Evolutionary conservation across 1,140 invertebrate species (phyloP).

Genomic region (Harpegnathos saltator): DNA sequence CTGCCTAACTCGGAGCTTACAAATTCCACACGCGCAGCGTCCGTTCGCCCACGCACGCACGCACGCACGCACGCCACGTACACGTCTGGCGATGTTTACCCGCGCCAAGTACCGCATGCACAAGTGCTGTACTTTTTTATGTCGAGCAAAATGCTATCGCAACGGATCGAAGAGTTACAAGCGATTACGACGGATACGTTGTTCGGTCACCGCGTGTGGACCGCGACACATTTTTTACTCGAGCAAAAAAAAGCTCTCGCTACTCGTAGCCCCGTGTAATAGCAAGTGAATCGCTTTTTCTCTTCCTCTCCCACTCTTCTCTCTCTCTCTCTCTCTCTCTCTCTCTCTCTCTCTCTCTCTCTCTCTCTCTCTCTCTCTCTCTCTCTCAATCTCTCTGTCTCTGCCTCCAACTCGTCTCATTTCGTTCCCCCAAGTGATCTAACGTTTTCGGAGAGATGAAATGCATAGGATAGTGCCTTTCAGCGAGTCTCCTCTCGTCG

Average conservation of each 20-base stretch:
- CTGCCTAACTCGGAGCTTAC: slow-evolving; percentile 46
- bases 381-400: not conserved
- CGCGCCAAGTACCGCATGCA: slow-evolving; percentile 16
- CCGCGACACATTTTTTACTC: slow-evolving; percentile 36
- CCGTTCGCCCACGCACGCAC: not conserved
- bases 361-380: not conserved
- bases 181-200: slow-evolving; percentile 20
- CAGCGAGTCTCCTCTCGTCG: not conserved
- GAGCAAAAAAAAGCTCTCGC: slow-evolving; percentile 19
- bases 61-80: slow-evolving; percentile 19
- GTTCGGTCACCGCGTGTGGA: slow-evolving; percentile 8
- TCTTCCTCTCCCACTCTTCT: not conserved
- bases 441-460: not conserved
- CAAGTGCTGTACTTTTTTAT: slow-evolving; percentile 48
- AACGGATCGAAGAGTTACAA: slow-evolving; percentile 49
- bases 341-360: not conserved
- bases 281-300: slow-evolving; percentile 2
- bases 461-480: not conserved
- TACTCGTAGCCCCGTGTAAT: not conserved
- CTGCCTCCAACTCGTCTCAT: not conserved
- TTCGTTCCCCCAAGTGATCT: not conserved
- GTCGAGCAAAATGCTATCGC: slow-evolving; percentile 46
- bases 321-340: not conserved
- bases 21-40: slow-evolving; percentile 39
- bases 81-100: slow-evolving; percentile 23